Evolutionary conservation across 2,113 vertebrate species (phyloP).

Genomic region (Saccopteryx bilineata): DNA sequence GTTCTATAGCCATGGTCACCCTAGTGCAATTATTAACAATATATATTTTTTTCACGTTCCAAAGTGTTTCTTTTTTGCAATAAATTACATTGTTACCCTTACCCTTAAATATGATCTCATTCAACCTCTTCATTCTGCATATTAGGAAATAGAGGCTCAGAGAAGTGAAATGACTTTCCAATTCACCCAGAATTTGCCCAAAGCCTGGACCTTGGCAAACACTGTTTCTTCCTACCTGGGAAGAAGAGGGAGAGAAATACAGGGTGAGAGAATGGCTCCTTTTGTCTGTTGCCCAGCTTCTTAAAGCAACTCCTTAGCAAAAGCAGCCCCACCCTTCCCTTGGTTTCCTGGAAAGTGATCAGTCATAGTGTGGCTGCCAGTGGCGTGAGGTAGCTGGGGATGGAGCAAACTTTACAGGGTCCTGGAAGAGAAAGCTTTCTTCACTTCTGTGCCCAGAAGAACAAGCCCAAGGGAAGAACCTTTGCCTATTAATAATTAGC

Average conservation of each 20-base stretch:
- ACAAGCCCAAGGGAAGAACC: slow-evolving; percentile 22
- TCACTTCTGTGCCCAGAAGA: slow-evolving; percentile 23
- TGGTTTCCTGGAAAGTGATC: slow-evolving; percentile 70
- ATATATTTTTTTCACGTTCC: neutral
- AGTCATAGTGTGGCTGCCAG: neutral
- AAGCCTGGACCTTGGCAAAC: neutral
- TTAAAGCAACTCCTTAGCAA: neutral
- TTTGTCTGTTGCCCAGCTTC: slow-evolving; percentile 35
- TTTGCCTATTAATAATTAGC: slow-evolving; percentile 11
- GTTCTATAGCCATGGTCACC: neutral
- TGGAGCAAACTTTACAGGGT: neutral
- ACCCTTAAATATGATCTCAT: neutral
- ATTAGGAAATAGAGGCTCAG: neutral
- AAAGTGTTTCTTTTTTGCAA: slow-evolving; percentile 11
- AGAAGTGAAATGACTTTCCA: slow-evolving; percentile 27
- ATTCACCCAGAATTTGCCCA: neutral
- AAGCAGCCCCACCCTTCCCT: neutral
- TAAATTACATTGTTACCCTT: neutral
- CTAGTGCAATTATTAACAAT: neutral
- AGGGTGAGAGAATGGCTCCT: neutral
- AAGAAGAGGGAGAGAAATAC: neutral
- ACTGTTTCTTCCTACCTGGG: neutral
- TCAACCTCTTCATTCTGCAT: slow-evolving; percentile 8
- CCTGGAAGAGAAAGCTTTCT: slow-evolving; percentile 17
- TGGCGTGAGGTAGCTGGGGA: neutral